Percentiles rank a stretch among this genome's conserved stretches.
Conservation (phyloP, 2,888 invertebrate species). For the Torymus auratus region DNA sequence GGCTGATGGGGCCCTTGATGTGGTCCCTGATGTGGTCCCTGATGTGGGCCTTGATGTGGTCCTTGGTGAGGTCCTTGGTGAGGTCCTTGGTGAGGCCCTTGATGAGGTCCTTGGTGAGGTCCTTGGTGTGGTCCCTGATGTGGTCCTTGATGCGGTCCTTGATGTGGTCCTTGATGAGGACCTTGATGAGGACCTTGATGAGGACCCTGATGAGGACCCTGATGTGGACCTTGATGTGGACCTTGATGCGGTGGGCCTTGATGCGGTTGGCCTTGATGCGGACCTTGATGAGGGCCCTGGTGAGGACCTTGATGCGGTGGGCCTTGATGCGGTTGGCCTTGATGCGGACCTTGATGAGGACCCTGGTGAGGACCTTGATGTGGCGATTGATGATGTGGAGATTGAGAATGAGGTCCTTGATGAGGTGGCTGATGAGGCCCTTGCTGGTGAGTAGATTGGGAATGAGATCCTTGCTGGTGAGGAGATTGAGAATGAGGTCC, state of each 20-base stretch:
- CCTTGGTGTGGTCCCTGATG: constrained; percentile 27
- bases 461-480: constrained; percentile 66
- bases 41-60: constrained; percentile 66
- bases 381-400: constrained; percentile 37
- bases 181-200: constrained; percentile 27
- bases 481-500: constrained; percentile 66
- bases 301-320: constrained; percentile 65
- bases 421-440: constrained; percentile 64
- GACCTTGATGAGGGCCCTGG: constrained; percentile 68
- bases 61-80: constrained; percentile 59
- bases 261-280: constrained; percentile 65
- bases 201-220: constrained; percentile 34
- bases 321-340: constrained; percentile 65
- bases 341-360: constrained; percentile 65
- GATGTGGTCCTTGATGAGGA: constrained; percentile 6
- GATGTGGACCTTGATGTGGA: constrained; percentile 44
- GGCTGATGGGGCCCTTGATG: constrained; percentile 69
- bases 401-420: constrained; percentile 41
- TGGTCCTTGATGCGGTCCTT: constrained; percentile 7
- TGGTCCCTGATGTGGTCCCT: constrained; percentile 66
- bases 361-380: constrained; percentile 58
- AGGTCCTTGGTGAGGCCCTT: constrained; percentile 34
- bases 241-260: constrained; percentile 42
- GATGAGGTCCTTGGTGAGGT: constrained; percentile 62
- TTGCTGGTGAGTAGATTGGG: constrained; percentile 69